Evolutionary conservation across 1,140 invertebrate genomes (phyloP), one percentile per base, ranked within the genome.

Genomic region (Microplitis demolitor): DNA sequence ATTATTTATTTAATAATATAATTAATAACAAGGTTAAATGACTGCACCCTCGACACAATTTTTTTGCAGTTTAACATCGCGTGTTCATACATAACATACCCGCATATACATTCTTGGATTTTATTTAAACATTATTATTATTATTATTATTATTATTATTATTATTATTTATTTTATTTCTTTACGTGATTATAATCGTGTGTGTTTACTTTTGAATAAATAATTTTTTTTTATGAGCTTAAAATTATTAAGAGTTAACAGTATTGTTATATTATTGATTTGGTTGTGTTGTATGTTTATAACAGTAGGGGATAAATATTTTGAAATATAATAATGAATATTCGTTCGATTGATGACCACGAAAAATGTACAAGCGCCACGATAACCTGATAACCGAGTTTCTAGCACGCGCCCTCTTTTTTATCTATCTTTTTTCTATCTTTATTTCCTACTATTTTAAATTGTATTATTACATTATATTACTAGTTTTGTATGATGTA

Each of bases 31-130:
- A 66, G 16, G 66, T 60, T 37, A 63, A 64, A 45, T 37, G 31
- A 45, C 37, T 56, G 70, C 70, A 60, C 70, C 70, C 63, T 66
- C 63, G 70, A 72, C 70, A 72, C 53, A 72, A 72, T 72, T 72
- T 72, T 66, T 72, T n/a, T 33, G 39, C 37, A 58, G 14, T 66
- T 34, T 4, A 33, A 50, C 53, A 72, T 72, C 62, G 70, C 70
- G 70, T 72, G 70, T 64, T 24, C 24, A 24, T 24, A 24, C 34
- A 13, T 35, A 24, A 66, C 13, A 31, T 14, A 14, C 16, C 24
- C 60, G 34, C 13, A 16, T 45, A 31, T 24, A 24, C 13, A 45
- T 70, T 70, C 33, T 60, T 45, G 53, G 13, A 4, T 50, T 24
- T 8, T 37, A 14, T 69, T 33, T 69, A 6, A 16, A 37, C 45